Percentiles rank a stretch among this genome's conserved stretches.
Evolutionary conservation across 92 coral and sea anemone species (phyloP).

Genomic region (Porites cylindrica): DNA sequence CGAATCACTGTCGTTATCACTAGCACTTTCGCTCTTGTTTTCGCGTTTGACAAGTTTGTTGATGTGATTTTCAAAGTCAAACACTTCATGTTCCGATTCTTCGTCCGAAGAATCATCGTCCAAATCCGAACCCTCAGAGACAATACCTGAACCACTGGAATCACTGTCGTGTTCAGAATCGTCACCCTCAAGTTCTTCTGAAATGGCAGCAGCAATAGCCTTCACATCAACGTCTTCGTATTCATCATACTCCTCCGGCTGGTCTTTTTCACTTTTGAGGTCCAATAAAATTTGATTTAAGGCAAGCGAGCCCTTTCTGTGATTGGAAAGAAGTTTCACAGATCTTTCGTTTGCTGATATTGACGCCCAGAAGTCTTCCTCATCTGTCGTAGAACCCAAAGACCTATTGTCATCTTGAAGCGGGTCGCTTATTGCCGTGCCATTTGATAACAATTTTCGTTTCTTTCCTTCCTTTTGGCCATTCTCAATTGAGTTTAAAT

Average conservation of each 20-base stretch:
- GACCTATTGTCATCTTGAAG: background rate
- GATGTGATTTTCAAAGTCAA: conserved; percentile 62
- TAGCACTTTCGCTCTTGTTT: conserved; percentile 15
- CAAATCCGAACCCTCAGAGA: conserved; percentile 9
- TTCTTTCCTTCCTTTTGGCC: background rate
- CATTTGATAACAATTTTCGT: too few species aligned
- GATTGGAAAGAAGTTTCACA: conserved; percentile 29
- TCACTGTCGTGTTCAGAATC: conserved; percentile 2
- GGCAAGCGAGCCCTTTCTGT: background rate
- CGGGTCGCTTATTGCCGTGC: background rate
- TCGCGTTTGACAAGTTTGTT: conserved; percentile 38
- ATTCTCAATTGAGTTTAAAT: background rate
- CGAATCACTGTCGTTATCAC: conserved; percentile 43
- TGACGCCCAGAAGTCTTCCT: conserved; percentile 18
- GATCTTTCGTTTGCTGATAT: background rate
- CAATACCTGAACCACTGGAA: conserved; percentile 4
- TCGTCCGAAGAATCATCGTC: conserved; percentile 38
- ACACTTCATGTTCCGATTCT: conserved; percentile 45
- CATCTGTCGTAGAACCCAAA: background rate
- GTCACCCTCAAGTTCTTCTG: background rate
- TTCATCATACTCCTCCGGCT: background rate
- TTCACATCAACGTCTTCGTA: conserved; percentile 5
- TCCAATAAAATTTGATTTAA: conserved; percentile 8
- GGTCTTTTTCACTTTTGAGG: background rate
- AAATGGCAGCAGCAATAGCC: conserved; percentile 23